Percentiles rank a stretch among this genome's conserved stretches.
Conservation (phyloP, 2,888 invertebrate species). For the Vannuccia rotundouncinata region DNA sequence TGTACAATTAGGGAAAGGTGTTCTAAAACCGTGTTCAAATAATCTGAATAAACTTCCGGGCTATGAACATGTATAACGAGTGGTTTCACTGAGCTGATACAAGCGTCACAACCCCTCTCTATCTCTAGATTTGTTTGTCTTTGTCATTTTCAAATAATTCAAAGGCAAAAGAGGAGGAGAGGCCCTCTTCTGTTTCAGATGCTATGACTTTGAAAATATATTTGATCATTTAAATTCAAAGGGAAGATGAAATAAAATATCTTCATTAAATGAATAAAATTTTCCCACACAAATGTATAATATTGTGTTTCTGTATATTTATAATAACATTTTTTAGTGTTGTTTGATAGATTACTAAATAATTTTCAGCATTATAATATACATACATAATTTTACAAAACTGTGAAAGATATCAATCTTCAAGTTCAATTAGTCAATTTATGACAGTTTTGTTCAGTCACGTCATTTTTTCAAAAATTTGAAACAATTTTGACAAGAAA, state of each 20-base stretch:
- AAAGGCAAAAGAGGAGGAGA: conserved; percentile 10
- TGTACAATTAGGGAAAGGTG: background rate
- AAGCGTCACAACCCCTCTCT: background rate
- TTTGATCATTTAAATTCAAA: background rate
- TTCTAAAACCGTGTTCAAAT: background rate
- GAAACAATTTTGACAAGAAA: background rate
- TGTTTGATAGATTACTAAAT: too few species aligned
- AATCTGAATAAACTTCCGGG: background rate
- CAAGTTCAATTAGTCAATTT: background rate
- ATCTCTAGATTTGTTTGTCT: background rate
- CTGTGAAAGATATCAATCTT: background rate
- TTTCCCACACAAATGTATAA: too few species aligned
- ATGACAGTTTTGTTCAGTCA: background rate
- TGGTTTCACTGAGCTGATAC: background rate
- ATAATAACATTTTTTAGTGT: too few species aligned
- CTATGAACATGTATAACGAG: background rate
- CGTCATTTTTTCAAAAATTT: background rate
- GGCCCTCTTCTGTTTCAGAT: background rate
- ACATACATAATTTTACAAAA: too few species aligned
- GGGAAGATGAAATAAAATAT: too few species aligned
- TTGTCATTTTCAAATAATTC: background rate
- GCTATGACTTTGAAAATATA: background rate
- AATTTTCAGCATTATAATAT: too few species aligned
- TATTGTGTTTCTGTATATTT: too few species aligned
- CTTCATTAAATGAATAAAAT: too few species aligned